Evolutionary conservation across 2,113 vertebrate genomes (phyloP).

Genomic region (Ptilonorhynchus violaceus): DNA sequence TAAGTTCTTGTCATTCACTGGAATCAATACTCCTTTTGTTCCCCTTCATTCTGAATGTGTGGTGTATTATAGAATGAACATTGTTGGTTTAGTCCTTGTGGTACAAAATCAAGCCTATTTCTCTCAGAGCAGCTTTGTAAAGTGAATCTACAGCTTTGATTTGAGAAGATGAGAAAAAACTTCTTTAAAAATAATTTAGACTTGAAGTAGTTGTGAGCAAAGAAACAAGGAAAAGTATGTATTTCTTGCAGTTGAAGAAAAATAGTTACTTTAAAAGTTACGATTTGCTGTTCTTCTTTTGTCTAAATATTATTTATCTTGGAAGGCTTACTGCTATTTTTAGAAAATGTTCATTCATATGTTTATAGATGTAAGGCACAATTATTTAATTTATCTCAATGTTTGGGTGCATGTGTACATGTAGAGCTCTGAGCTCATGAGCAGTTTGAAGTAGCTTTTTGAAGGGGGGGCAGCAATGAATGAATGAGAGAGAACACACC

Average conservation of each 20-base stretch:
- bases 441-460: neutral
- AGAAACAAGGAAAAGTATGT: neutral
- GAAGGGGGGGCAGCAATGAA: fast-evolving
- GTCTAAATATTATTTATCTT: neutral
- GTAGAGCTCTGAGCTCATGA: neutral
- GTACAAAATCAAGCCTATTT: slow-evolving; percentile 4
- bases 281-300: neutral
- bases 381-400: neutral
- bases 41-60: neutral
- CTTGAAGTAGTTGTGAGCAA: neutral
- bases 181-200: neutral
- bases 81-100: slow-evolving; percentile 16
- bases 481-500: neutral
- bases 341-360: neutral
- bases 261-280: neutral
- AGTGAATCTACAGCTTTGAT: neutral
- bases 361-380: neutral
- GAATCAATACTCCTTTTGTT: slow-evolving; percentile 57
- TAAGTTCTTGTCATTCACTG: slow-evolving; percentile 11
- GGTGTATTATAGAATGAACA: neutral
- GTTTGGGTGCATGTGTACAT: neutral
- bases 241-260: neutral
- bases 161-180: neutral
- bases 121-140: neutral
- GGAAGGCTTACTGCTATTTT: neutral